These are phyloP conservation scores for Pollenia labialis DNA, from an alignment of 2,888 invertebrate genomes.

Conservation along the genomic window DNA sequence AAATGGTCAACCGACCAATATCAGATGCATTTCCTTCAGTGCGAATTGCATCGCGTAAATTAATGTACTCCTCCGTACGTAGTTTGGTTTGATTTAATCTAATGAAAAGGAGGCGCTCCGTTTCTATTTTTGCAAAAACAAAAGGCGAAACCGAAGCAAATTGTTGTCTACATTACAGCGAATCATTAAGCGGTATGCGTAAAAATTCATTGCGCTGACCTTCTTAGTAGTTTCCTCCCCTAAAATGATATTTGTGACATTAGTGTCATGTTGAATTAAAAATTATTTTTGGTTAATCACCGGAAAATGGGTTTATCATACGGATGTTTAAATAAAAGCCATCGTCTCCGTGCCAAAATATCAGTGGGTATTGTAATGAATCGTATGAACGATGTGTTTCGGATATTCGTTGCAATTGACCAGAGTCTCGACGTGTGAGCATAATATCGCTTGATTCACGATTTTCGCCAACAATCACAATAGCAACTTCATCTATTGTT, in stretches of 20 bases:
- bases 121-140: conserved; percentile 11
- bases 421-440: conserved; percentile 72
- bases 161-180: conserved; percentile 4
- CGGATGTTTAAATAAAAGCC: background rate
- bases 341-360: background rate
- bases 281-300: no score
- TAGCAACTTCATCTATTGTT: conserved; percentile 78
- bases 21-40: conserved; percentile 5
- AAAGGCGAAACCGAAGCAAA: conserved; percentile 9
- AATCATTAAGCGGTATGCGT: conserved; percentile 19
- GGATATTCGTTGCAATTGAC: conserved; percentile 72
- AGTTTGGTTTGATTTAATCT: conserved; percentile 1
- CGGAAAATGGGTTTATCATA: background rate
- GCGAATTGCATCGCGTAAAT: background rate
- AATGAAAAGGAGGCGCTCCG: background rate
- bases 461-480: conserved; percentile 79
- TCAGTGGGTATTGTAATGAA: background rate
- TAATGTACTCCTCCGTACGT: conserved; percentile 5
- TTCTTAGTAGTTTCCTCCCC: conserved; percentile 11
- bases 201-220: background rate
- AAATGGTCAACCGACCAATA: background rate
- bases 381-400: conserved; percentile 68
- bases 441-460: conserved; percentile 79
- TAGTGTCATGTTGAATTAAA: no score
- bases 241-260: no score